Evolutionary conservation across 2,797 vertebrate species (phyloP).

Genomic region (Cygnus olor): DNA sequence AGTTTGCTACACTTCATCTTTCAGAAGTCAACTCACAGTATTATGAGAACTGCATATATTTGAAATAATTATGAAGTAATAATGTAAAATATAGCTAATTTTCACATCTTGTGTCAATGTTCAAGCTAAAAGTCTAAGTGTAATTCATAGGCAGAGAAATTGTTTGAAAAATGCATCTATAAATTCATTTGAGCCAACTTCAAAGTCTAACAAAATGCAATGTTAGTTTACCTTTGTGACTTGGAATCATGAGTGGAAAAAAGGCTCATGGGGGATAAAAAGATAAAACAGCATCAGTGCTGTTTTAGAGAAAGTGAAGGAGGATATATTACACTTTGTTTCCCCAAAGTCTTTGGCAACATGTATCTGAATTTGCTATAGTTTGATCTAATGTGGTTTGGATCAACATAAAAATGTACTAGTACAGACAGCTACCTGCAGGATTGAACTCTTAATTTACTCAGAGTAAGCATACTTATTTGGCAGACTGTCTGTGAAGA

Average conservation of each 20-base stretch:
- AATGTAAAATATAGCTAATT: neutral
- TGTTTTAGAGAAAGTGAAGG: neutral
- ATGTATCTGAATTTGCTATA: neutral
- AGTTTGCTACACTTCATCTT: neutral
- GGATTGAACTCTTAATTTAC: neutral
- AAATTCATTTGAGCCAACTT: neutral
- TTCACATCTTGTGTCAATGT: neutral
- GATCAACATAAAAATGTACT: neutral
- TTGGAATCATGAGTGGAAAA: neutral
- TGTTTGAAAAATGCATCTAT: neutral
- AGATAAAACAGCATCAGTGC: neutral
- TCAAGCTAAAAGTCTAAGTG: neutral
- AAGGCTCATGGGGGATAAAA: rapidly evolving
- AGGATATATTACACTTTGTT: neutral
- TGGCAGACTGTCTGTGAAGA: neutral
- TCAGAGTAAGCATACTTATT: neutral
- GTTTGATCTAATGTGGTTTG: neutral
- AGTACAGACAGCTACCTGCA: neutral
- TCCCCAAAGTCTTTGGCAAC: neutral
- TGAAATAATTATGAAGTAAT: neutral
- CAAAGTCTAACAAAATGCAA: neutral
- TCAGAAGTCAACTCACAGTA: neutral
- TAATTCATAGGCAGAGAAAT: neutral
- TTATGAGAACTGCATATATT: neutral
- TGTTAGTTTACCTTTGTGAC: neutral